Evolutionary conservation across 2,113 vertebrate genomes (phyloP).

Genomic region (Acanthisitta chloris): DNA sequence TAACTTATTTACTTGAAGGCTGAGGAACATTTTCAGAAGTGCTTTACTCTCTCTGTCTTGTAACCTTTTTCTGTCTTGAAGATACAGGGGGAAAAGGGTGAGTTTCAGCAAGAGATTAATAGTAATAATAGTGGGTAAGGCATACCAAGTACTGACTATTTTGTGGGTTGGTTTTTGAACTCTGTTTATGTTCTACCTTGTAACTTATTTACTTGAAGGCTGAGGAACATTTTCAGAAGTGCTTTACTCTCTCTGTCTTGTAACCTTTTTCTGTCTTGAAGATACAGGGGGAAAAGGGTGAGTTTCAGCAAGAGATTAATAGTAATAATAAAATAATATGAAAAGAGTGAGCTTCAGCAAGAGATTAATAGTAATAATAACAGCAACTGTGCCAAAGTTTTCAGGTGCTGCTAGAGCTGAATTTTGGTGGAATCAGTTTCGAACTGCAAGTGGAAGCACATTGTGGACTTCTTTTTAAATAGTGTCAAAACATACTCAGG

Average conservation of each 20-base stretch:
- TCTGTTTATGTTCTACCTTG: not conserved
- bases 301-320: not conserved
- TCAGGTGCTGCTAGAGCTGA: not conserved
- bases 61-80: not conserved
- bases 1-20: slow-evolving; percentile 22
- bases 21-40: not conserved
- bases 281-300: not conserved
- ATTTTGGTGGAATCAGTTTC: not conserved
- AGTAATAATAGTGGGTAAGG: not conserved
- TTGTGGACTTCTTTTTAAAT: not conserved
- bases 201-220: slow-evolving; percentile 22
- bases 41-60: not conserved
- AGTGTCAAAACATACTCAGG: not conserved
- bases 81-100: not conserved
- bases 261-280: not conserved
- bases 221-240: not conserved
- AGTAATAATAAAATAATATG: not conserved
- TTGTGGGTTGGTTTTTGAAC: slow-evolving; percentile 5
- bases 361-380: not conserved
- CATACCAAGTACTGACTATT: not conserved
- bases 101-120: not conserved
- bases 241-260: not conserved
- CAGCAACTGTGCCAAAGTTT: not conserved
- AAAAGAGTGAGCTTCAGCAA: not conserved
- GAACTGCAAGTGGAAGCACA: not conserved